Evolutionary conservation across 1,140 invertebrate genomes (phyloP).

Genomic region (Pissodes strobi): DNA sequence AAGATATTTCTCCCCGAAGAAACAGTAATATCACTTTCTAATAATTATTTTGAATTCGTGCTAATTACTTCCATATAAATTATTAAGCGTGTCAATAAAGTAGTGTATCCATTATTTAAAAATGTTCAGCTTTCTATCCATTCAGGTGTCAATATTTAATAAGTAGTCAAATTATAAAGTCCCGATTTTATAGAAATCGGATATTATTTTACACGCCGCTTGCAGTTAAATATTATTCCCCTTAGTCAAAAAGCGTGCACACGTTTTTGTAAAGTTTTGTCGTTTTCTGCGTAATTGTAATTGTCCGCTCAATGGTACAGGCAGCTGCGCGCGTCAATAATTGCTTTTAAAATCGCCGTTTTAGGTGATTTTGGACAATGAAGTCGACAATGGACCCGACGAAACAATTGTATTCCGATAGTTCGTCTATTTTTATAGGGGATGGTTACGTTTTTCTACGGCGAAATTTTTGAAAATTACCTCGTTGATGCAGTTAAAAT

Average conservation of each 20-base stretch:
- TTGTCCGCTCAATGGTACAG: slow-evolving; percentile 1
- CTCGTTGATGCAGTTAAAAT: too few relatives aligned
- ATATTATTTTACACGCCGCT: not conserved
- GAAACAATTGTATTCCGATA: slow-evolving; percentile 22
- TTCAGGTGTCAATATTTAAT: slow-evolving; percentile 25
- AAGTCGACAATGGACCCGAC: slow-evolving; percentile 9
- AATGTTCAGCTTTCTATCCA: too few relatives aligned
- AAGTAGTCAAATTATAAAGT: slow-evolving; percentile 11
- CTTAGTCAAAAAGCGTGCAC: not conserved
- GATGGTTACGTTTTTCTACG: not conserved
- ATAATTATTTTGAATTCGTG: too few relatives aligned
- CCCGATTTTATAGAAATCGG: slow-evolving; percentile 7
- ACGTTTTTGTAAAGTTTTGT: slow-evolving; percentile 11
- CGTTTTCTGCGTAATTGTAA: slow-evolving; percentile 17
- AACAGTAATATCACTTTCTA: too few relatives aligned
- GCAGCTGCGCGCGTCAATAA: slow-evolving; percentile 24
- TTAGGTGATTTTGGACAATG: slow-evolving; percentile 27
- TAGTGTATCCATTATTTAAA: too few relatives aligned
- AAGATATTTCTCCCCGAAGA: too few relatives aligned
- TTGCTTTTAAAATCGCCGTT: slow-evolving; percentile 28
- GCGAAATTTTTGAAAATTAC: not conserved
- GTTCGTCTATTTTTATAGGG: slow-evolving; percentile 4
- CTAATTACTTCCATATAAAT: too few relatives aligned
- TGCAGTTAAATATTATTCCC: not conserved
- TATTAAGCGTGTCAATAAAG: too few relatives aligned